Percentiles rank a stretch among this genome's conserved stretches.
Evolutionary conservation across 2,797 vertebrate species (phyloP).

Genomic region (Rhyacichthys aspro): DNA sequence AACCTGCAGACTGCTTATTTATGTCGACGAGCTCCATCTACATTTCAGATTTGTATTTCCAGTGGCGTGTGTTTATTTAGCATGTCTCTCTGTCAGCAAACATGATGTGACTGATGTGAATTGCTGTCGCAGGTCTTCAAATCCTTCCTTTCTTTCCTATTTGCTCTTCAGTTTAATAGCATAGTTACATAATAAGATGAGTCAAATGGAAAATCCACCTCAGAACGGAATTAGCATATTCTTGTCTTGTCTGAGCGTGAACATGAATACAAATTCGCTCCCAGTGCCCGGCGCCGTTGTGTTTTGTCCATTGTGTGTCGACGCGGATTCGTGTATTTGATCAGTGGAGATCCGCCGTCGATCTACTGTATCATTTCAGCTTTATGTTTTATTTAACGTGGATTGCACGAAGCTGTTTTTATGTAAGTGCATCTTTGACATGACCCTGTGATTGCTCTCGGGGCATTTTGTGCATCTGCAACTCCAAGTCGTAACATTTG

Average conservation of each 20-base stretch:
- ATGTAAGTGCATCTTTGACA: no score
- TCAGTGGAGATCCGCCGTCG: background rate
- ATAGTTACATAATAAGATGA: conserved; percentile 40
- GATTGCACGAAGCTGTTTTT: background rate
- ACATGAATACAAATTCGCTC: conserved; percentile 23
- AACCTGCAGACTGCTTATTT: conserved; percentile 15
- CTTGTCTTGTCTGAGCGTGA: conserved; percentile 29
- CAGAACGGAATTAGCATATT: conserved; percentile 28
- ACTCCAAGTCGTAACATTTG: no score
- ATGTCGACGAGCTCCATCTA: no score
- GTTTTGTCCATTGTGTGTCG: background rate
- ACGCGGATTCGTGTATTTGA: conserved; percentile 5
- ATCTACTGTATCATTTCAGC: background rate
- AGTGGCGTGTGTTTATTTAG: conserved; percentile 13
- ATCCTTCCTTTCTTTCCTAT: conserved; percentile 17
- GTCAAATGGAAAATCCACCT: conserved; percentile 39
- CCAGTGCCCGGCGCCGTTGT: background rate
- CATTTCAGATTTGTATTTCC: background rate
- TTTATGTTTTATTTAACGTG: conserved; percentile 5
- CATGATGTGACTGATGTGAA: conserved; percentile 17
- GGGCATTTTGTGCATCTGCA: no score
- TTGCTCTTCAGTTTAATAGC: conserved; percentile 27
- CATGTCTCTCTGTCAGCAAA: conserved; percentile 9
- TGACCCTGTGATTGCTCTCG: no score
- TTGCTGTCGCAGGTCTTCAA: conserved; percentile 15